These are phyloP conservation scores for Pseudois nayaur DNA, from an alignment of 2,113 vertebrate species.

Conservation along the genomic window DNA sequence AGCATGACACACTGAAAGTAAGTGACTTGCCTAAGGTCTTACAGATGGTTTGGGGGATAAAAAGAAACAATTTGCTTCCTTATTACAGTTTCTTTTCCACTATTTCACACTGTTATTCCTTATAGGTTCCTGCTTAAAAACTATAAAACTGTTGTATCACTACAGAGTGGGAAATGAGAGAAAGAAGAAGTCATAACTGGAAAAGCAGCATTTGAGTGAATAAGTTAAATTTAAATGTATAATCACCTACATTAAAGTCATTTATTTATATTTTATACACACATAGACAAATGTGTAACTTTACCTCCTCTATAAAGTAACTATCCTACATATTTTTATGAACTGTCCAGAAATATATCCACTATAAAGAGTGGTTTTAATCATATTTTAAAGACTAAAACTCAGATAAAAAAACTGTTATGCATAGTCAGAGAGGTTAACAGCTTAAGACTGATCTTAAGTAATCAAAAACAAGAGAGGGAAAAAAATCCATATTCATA, in stretches of 20 bases:
- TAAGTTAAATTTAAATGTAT: background rate
- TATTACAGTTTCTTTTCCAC: background rate
- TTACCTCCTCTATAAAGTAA: background rate
- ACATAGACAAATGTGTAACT: background rate
- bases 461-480: background rate
- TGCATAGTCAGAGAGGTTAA: background rate
- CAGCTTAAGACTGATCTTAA: background rate
- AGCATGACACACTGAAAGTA: background rate
- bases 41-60: background rate
- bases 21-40: background rate
- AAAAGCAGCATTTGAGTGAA: background rate
- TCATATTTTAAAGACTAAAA: constrained; percentile 27
- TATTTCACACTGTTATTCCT: background rate
- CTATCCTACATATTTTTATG: constrained; percentile 15
- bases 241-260: background rate
- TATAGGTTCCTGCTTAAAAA: background rate
- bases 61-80: background rate
- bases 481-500: background rate
- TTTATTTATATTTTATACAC: background rate
- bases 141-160: background rate
- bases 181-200: background rate
- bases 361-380: constrained; percentile 21
- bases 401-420: background rate
- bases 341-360: background rate
- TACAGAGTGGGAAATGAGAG: background rate